Conservation (phyloP, 2,797 vertebrate species). For the Sebastes variabilis region DNA sequence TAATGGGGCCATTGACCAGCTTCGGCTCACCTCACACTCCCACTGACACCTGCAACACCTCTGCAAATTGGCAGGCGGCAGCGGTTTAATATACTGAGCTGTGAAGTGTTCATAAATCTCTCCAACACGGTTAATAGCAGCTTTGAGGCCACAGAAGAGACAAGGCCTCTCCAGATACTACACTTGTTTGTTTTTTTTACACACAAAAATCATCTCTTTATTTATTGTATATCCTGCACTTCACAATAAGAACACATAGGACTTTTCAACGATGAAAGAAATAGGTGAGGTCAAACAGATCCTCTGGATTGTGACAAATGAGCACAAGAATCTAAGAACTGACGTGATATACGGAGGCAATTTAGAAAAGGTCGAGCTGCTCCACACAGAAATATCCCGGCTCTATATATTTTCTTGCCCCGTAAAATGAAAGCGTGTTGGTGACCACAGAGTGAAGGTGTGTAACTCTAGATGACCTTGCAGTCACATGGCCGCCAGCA, state of each 20-base stretch:
- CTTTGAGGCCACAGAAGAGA: constrained; percentile 34
- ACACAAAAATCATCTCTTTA: constrained; percentile 14
- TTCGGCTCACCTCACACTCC: constrained; percentile 75
- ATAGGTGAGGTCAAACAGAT: background rate
- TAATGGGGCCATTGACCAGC: constrained; percentile 77
- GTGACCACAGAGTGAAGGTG: constrained; percentile 30
- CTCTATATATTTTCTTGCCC: background rate
- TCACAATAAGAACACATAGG: background rate
- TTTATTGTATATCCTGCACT: background rate
- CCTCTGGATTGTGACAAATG: background rate
- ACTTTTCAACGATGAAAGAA: background rate
- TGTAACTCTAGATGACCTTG: constrained; percentile 64
- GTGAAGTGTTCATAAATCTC: constrained; percentile 80
- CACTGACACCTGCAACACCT: constrained; percentile 79
- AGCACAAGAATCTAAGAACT: background rate
- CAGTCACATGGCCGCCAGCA: constrained; percentile 47
- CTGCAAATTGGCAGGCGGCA: constrained; percentile 77
- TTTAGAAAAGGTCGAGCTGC: constrained; percentile 2
- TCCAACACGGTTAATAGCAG: constrained; percentile 62
- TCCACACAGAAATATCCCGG: background rate
- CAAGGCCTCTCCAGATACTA: constrained; percentile 35
- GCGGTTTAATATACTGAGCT: constrained; percentile 76
- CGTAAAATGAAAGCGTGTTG: constrained; percentile 34
- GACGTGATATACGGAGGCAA: constrained; percentile 7
- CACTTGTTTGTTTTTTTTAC: constrained; percentile 24